These are phyloP conservation scores for Synanthedon andrenaeformis DNA, from an alignment of 2,888 invertebrate species.

Conservation along the genomic window DNA sequence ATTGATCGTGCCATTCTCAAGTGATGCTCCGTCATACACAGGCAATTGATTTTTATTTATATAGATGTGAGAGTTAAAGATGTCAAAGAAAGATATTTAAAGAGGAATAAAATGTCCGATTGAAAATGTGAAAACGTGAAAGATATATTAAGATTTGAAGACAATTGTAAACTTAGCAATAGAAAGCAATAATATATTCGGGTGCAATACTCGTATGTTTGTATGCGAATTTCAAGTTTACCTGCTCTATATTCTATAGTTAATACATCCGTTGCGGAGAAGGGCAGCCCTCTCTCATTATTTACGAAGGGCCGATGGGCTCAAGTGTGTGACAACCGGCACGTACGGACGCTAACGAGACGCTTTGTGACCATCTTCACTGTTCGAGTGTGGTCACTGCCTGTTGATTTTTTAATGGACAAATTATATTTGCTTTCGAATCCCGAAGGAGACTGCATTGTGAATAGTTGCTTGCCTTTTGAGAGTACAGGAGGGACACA, in stretches of 20 bases:
- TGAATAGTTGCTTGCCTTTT: constrained; percentile 46
- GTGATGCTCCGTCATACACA: too few species aligned
- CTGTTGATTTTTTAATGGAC: constrained; percentile 68
- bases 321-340: constrained; percentile 67
- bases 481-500: constrained; percentile 27
- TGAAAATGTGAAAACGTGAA: too few species aligned
- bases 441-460: constrained; percentile 42
- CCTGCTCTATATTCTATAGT: constrained; percentile 28
- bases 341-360: constrained; percentile 69
- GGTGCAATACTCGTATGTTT: not conserved
- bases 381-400: constrained; percentile 52
- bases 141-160: too few species aligned
- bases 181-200: too few species aligned
- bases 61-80: too few species aligned
- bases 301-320: constrained; percentile 67
- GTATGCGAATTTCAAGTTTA: constrained; percentile 4
- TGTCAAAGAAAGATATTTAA: too few species aligned
- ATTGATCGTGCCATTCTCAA: too few species aligned
- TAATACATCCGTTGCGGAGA: constrained; percentile 20
- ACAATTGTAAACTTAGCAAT: too few species aligned
- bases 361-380: constrained; percentile 65
- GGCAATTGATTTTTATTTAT: too few species aligned
- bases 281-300: constrained; percentile 62
- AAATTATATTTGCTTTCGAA: constrained; percentile 56
- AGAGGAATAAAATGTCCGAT: too few species aligned